Evolutionary conservation across 1,140 invertebrate species (phyloP), one percentile per base, ranked within the genome.

Genomic region (Nasonia longicornis): DNA sequence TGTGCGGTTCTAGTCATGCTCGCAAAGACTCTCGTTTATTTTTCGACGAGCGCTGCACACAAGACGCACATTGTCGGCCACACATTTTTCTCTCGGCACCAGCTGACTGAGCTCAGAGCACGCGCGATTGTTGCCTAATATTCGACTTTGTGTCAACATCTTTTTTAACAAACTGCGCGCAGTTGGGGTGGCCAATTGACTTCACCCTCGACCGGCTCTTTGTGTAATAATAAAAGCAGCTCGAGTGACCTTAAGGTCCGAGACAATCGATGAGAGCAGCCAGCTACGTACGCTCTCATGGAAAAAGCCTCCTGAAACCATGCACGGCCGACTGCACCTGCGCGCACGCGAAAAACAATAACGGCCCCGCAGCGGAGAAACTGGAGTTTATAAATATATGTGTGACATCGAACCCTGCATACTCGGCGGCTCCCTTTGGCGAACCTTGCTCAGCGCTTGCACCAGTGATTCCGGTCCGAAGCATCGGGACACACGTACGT

Each of bases 351-450:
- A n/a, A 58, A 58, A 58, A 58, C 31, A 35, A 35, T 35, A 6
- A 58, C 80, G 75, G 70, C 67, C 26, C 82, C n/a, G 7, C 29
- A 74, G 69, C 79, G 72, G 75, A 69, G 42, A 80, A 73, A 31
- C 70, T 38, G 35, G 31, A 38, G 75, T 71, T 81, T 79, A 45
- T 83, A 76, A 64, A 79, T 73, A 79, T 81, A 84, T 81, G 73
- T 84, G 78, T 84, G 76, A 82, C 85, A 73, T 69, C 78, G 78
- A 80, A 73, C 79, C 63, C 52, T 64, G 26, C 26, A 26, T 67
- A 67, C 64, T 26, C 29, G 48, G 26, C n/a, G 12, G 3, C 22
- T 75, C 45, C 69, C 69, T 71, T 71, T 71, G 35, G 66, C 26
- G 20, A 29, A 58, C 52, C 52, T 58, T 58, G 52, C 52, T 58